Base-by-base conservation (phyloP, 2,888 invertebrate species). In the Sepioteuthis lessoniana region DNA sequence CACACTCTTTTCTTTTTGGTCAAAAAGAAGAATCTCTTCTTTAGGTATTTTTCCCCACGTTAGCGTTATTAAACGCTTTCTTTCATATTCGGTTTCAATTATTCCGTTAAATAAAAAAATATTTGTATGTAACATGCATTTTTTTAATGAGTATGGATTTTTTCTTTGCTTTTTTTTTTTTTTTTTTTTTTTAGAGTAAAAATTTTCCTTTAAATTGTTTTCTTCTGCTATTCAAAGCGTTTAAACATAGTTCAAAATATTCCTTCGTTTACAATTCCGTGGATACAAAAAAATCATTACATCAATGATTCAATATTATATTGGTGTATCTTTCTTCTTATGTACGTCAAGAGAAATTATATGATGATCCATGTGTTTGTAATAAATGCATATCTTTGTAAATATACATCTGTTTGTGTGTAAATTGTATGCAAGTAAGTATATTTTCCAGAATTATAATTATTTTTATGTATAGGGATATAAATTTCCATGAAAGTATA, bases 241-340 rank as follows among this genome's bases (percentile, higher is more conserved):
- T 92, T 37, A 35, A 19, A 92, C 28, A 46, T 8, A 35, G 76
- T 92, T 28, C n/a, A 47, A 92, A 47, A 92, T 92, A 47, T 91
- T 91, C 31, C 46, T 92, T 28, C 76, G n/a, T 35, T 76, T 16
- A 76, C n/a, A 76, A 76, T 76, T 76, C n/a, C 76, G 76, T 76
- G n/a, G 13, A 76, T 76, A 76, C 76, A 60, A 42, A 91, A 91
- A 92, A 92, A 91, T 91, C 38, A 91, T 42, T 31, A 91, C 91
- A 46, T 42, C n/a, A 42, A 46, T 92, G 28, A 13, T 42, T 42
- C 7, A 42, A 42, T 42, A 42, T 42, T 42, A 42, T 90, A 47
- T 92, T 92, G 38, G 16, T 91, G 42, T 38, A 46, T 38, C n/a
- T 91, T 47, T 92, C 47, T 92, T 46, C n/a, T 92, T 92, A n/a